Conservation (phyloP, 2,797 vertebrate species). For the Amazona ochrocephala region DNA sequence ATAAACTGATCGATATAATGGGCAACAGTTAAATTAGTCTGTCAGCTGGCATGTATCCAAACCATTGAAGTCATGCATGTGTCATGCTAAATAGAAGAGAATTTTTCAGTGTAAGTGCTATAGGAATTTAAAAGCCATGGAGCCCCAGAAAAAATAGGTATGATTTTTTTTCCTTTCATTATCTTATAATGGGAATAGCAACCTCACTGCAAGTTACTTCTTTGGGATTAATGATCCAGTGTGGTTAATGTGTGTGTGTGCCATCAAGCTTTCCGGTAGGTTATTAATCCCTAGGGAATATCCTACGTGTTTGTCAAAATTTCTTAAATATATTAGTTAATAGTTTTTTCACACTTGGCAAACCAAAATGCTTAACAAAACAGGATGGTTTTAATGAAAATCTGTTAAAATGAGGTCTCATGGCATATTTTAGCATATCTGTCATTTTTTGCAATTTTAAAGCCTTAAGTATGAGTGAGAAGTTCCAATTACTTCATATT, state of each 20-base stretch:
- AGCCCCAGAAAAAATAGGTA: not conserved
- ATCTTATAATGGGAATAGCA: conserved; percentile 12
- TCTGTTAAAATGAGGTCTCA: not conserved
- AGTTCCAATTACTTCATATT: not conserved
- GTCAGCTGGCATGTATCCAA: conserved; percentile 26
- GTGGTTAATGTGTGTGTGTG: conserved; percentile 54
- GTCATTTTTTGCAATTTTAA: not conserved
- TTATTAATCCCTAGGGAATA: conserved; percentile 56
- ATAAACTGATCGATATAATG: not conserved
- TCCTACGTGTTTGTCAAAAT: conserved; percentile 31
- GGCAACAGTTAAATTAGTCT: conserved; percentile 30
- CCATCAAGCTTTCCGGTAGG: conserved; percentile 47
- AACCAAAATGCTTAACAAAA: conserved; percentile 28
- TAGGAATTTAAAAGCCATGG: conserved; percentile 10
- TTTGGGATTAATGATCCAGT: conserved; percentile 59
- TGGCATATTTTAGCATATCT: not conserved
- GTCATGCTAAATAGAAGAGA: conserved; percentile 43
- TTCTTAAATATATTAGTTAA: conserved; percentile 51
- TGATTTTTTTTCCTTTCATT: conserved; percentile 47
- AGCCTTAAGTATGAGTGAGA: not conserved
- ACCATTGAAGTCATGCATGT: not conserved
- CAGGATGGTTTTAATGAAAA: not conserved
- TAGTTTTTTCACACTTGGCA: conserved; percentile 33
- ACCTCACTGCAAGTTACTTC: conserved; percentile 23
- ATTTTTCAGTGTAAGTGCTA: not conserved